A percentile compares a stretch with the other conserved stretches of the same genome.
Evolutionary conservation across 2,797 vertebrate species (phyloP).

Genomic region (Masticophis lateralis): DNA sequence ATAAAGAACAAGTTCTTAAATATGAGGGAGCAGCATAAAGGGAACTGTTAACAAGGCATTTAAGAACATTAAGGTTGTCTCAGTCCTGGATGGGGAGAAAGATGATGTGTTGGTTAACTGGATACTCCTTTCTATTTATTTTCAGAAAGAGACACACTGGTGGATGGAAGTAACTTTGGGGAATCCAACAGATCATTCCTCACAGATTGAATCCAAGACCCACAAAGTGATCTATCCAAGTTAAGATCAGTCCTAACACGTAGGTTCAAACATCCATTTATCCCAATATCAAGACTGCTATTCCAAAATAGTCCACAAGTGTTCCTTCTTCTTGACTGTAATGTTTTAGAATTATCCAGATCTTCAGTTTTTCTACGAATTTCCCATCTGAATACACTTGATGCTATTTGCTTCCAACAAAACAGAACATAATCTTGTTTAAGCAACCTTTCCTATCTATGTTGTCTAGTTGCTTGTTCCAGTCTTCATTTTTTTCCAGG

Average conservation of each 20-base stretch:
- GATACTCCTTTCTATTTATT: neutral
- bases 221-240: neutral
- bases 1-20: constrained; percentile 18
- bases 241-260: neutral
- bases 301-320: neutral
- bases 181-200: neutral
- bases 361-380: neutral
- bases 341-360: neutral
- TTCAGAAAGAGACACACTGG: neutral
- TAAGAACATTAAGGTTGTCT: neutral
- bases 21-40: neutral
- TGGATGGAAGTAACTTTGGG: neutral
- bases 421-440: neutral
- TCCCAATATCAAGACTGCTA: neutral
- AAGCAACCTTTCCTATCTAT: neutral
- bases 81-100: neutral
- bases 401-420: neutral
- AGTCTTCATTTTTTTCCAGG: neutral
- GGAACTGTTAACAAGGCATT: neutral
- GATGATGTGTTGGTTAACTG: neutral
- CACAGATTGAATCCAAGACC: neutral
- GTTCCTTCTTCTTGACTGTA: neutral
- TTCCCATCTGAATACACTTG: neutral
- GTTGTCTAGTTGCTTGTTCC: neutral
- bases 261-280: neutral